Evolutionary conservation across 2,797 vertebrate species (phyloP), one percentile per base, ranked within the genome.

Genomic region (Gobionotothen gibberifrons): DNA sequence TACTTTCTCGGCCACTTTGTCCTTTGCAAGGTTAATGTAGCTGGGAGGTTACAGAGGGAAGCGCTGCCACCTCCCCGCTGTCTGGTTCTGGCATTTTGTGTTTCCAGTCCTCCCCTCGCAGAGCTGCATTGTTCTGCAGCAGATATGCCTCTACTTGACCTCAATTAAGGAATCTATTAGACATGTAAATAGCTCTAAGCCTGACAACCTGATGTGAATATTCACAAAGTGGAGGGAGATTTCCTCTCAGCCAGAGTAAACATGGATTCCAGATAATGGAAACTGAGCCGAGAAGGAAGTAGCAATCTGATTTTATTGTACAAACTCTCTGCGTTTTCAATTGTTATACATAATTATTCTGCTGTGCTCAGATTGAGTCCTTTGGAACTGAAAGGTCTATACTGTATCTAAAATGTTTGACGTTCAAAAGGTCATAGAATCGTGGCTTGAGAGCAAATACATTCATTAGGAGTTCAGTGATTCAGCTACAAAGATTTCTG

Each of bases 91-190:
- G 32, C 8, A 21, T 55, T 57, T 60, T 21, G 22, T 63, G 44
- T 48, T 69, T 48, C 53, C 52, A 32, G 36, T 66, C 64, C 47
- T 52, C 62, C 59, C 40, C 21, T 52, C 66, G 39, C 65, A 72
- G 72, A 74, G 74, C 69, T 32, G 69, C 49, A 26, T 44, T 1
- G 22, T 60, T 78, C 36, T 3, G 57, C 71, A 32, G 76, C 69
- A 48, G 73, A 72, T 55, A 81, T 72, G 76, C 85, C 87, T 90
- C 85, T 64, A 84, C 86, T 89, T 90, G 91, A 94, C 93, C 93
- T 90, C 91, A 93, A 94, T 94, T 94, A 94, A 84, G 72, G 81
- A 89, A 90, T 85, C 91, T 90, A 93, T 93, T 92, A 92, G 81
- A 85, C 78, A 92, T 89, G 88, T 91, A 92, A 94, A 94, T 93